These are phyloP conservation scores for Dicaeum eximium DNA, from an alignment of 2,113 vertebrate species.

Conservation along the genomic window DNA sequence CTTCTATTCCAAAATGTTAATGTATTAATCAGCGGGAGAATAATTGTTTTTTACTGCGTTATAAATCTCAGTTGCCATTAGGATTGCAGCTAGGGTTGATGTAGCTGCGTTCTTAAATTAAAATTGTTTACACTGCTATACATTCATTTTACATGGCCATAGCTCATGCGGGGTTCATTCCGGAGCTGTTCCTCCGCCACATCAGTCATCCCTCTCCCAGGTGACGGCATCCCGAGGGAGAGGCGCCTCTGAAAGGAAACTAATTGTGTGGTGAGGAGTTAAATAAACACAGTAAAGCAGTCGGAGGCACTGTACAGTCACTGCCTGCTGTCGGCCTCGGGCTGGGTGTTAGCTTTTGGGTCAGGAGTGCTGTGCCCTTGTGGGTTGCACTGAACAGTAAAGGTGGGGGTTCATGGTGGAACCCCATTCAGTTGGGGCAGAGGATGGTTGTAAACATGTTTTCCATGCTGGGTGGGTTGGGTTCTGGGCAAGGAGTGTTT, in stretches of 20 bases:
- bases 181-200: constrained; percentile 47
- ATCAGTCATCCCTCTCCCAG: constrained; percentile 49
- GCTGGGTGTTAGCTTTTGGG: neutral
- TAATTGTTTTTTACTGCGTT: constrained; percentile 76
- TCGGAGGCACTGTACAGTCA: neutral
- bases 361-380: neutral
- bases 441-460: neutral
- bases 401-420: neutral
- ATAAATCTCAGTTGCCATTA: constrained; percentile 79
- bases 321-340: neutral
- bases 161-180: constrained; percentile 67
- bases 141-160: constrained; percentile 62
- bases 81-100: constrained; percentile 68
- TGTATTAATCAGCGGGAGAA: constrained; percentile 84
- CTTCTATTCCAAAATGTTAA: constrained; percentile 83
- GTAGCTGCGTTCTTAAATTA: constrained; percentile 75
- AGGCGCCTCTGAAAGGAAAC: constrained; percentile 54
- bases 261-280: constrained; percentile 59
- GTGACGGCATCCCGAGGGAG: constrained; percentile 42
- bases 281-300: constrained; percentile 48
- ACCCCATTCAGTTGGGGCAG: neutral
- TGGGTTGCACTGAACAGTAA: neutral
- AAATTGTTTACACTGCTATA: constrained; percentile 78
- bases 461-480: rapidly evolving
- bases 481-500: neutral